Evolutionary conservation across 1,140 invertebrate species (phyloP).

Genomic region (Homalodisca vitripennis): DNA sequence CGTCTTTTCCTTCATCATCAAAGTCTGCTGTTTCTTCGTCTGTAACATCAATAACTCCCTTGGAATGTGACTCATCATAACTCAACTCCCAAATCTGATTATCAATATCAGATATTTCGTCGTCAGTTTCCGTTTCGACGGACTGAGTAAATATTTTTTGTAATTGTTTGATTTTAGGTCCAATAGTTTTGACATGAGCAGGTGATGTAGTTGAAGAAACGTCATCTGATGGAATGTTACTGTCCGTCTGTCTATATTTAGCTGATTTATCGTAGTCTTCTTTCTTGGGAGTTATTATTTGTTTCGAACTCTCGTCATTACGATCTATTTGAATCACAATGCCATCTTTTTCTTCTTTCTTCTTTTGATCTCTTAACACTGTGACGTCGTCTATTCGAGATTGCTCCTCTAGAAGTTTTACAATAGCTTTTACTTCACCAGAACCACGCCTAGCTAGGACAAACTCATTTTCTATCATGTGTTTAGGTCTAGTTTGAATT

Average conservation of each 20-base stretch:
- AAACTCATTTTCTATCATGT: conserved; percentile 33
- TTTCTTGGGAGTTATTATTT: not conserved
- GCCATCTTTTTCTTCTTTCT: conserved; percentile 27
- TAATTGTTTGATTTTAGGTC: conserved; percentile 51
- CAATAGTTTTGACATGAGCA: conserved; percentile 43
- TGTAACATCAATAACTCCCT: conserved; percentile 13
- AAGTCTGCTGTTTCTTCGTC: conserved; percentile 17
- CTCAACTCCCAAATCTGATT: conserved; percentile 22
- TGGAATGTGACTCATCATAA: conserved; percentile 12
- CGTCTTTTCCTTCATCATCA: conserved; percentile 27
- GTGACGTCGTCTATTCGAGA: conserved; percentile 37
- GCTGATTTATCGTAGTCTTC: not conserved
- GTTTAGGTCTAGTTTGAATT: conserved; percentile 33
- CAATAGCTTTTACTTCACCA: conserved; percentile 51
- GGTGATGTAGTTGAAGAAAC: conserved; percentile 24
- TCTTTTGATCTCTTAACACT: conserved; percentile 26
- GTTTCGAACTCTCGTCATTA: not conserved
- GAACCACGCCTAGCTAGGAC: conserved; percentile 43
- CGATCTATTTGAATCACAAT: not conserved
- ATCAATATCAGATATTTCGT: conserved; percentile 31
- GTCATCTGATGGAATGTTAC: not conserved
- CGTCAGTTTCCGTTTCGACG: conserved; percentile 39
- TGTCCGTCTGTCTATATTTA: conserved; percentile 3
- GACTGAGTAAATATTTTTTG: conserved; percentile 51
- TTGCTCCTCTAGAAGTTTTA: conserved; percentile 51